Percentiles rank a stretch among this genome's conserved stretches.
Evolutionary conservation across 2,113 vertebrate species (phyloP).

Genomic region (Emydocephalus ijimae): DNA sequence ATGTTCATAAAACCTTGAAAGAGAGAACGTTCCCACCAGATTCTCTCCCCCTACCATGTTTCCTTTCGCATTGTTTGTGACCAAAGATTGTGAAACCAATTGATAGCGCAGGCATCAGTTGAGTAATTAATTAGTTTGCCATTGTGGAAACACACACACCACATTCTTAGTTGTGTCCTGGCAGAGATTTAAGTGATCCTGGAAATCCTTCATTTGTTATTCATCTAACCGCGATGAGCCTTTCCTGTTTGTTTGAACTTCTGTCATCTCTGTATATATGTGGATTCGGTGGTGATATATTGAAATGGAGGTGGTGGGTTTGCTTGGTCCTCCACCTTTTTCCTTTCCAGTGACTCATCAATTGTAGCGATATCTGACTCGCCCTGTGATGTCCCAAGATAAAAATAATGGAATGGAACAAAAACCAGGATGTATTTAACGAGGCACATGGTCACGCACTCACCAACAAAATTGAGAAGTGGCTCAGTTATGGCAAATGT

Average conservation of each 20-base stretch:
- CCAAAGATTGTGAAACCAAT: not conserved
- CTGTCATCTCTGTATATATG: not conserved
- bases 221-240: not conserved
- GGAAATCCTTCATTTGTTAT: not conserved
- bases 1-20: not conserved
- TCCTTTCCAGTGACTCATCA: not conserved
- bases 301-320: not conserved
- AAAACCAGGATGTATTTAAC: slow-evolving; percentile 1
- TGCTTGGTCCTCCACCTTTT: not conserved
- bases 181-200: not conserved
- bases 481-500: not conserved
- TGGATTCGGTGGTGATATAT: not conserved
- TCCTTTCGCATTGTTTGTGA: not conserved
- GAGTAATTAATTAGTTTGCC: not conserved
- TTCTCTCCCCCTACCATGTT: not conserved
- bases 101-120: not conserved
- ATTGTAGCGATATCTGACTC: not conserved
- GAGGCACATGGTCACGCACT: not conserved
- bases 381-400: not conserved
- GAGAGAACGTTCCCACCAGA: not conserved
- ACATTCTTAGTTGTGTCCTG: not conserved
- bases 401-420: not conserved
- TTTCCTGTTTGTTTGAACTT: not conserved
- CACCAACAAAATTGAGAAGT: not conserved
- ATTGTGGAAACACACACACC: not conserved